Evolutionary conservation across 1,140 invertebrate species (phyloP), one percentile per base, ranked within the genome.

Genomic region (Magallana angulata): DNA sequence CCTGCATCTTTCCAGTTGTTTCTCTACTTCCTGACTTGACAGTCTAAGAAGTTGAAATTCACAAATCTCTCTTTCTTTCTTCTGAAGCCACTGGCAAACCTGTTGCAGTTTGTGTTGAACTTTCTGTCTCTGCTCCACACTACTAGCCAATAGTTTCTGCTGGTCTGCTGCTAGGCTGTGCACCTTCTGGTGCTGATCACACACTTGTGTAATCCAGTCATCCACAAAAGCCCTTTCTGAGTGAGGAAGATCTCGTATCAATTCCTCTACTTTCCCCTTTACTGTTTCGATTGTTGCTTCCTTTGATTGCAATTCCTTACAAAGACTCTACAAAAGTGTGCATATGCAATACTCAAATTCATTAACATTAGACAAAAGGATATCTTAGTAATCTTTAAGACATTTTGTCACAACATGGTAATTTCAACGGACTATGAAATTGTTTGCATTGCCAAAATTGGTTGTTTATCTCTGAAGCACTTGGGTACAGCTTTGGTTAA

Each of bases 301-400:
- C 93, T 98, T 98, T 7, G 96, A 96, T 92, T 98, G 97, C 9
- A 97, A 96, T 93, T 98, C 98, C 94, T 98, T 98, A 56, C 87
- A 81, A 1, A 88, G 18, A 18, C 18, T 84, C 87, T 88, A n/a
- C 5, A 11, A 48, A 18, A 59, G n/a, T n/a, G 36, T 16, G 30
- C 14, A 48, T 57, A 24, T 24, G 18, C 2, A 3, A 56, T 16
- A 5, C 58, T 16, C 14, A 48, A 6, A 56, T 57, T 57, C 8
- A 87, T n/a, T 9, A 24, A 18, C 3, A 48, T 48, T 0, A 48
- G 3, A 48, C 36, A 48, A 48, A 48, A 48, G 36, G 36, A 48
- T 48, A 48, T 5, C 2, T 48, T 48, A 24, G 18, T 24, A 0
- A 24, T 24, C 24, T 24, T 24, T 24, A 24, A 24, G 24, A 24